Conservation (phyloP, 2,797 vertebrate species). For the Gouania willdenowi region DNA sequence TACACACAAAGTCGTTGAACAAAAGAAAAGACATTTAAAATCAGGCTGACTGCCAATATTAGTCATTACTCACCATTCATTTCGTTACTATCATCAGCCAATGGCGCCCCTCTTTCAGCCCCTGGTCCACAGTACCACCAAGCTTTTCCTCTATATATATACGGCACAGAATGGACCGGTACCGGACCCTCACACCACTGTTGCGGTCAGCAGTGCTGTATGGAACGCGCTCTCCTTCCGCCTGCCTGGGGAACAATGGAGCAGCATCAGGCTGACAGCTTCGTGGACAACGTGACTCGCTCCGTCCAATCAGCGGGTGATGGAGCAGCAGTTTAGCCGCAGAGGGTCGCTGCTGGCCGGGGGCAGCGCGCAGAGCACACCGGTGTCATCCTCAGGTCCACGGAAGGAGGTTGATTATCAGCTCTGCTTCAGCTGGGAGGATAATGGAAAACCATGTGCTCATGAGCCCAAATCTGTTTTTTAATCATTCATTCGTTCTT, state of each 20-base stretch:
- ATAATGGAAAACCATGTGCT: no score
- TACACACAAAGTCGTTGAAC: no score
- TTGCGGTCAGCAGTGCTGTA: constrained; percentile 39
- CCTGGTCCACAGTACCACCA: background rate
- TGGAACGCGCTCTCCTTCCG: constrained; percentile 54
- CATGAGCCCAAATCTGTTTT: no score
- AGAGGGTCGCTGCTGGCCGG: constrained; percentile 35
- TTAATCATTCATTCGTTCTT: no score
- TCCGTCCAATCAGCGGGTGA: constrained; percentile 63
- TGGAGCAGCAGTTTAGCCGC: constrained; percentile 37
- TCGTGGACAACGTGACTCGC: constrained; percentile 67
- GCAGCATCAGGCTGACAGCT: constrained; percentile 72
- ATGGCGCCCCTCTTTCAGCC: constrained; percentile 46
- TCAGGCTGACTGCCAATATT: background rate
- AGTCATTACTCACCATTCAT: constrained; percentile 74
- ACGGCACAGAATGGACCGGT: background rate
- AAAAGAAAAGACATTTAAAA: background rate
- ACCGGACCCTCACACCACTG: constrained; percentile 39
- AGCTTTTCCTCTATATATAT: constrained; percentile 4
- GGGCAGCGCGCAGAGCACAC: constrained; percentile 1
- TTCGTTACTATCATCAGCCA: constrained; percentile 37
- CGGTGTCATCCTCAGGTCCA: no score
- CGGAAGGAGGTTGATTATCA: no score
- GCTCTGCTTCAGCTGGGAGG: no score
- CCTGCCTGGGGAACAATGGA: constrained; percentile 78